Evolutionary conservation across 1,140 invertebrate genomes (phyloP), one percentile per base, ranked within the genome.

Genomic region (Drosophila pectinifera): DNA sequence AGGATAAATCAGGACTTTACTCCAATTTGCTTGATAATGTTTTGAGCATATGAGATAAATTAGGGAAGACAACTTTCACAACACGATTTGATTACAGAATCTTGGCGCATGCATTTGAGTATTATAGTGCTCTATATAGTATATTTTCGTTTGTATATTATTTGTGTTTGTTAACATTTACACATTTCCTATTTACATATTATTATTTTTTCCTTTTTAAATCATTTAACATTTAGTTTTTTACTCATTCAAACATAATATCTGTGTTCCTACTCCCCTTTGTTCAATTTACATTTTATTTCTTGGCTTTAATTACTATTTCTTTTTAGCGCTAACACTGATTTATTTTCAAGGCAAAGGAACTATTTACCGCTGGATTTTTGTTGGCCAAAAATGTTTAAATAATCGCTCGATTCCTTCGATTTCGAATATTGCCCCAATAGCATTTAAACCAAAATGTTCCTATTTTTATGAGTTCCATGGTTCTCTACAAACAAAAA

Each of bases 291-390:
- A 76, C 58, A 56, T 48, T 54, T 48, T 5, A 13, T 43, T 54
- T 53, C 3, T 14, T 53, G 28, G 28, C 28, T 14, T 65, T 70
- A 7, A 26, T 43, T 63, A 26, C 20, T 42, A 31, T 39, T 68
- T 57, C 34, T 22, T 8, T 31, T 65, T 59, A 70, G 28, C 42
- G 51, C 68, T 58, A 64, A 76, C 61, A 72, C 36, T 63, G 48
- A 56, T 69, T 78, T 65, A 73, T 77, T 76, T 88, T 79, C 48
- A 82, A 88, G 83, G 75, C 76, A 86, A 89, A 89, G 84, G 84
- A 89, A 89, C 84, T 89, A 80, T 89, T 89, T 89, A 89, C 84
- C 84, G 84, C 74, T 89, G 84, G 84, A 89, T 89, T 89, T 89
- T 89, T 89, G 84, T 89, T 89, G 82, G 84, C 84, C 84, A 89